A percentile compares a stretch with the other conserved stretches of the same genome.
Evolutionary conservation across 2,888 invertebrate genomes (phyloP).

Genomic region (Drosophila nigricruria): DNA sequence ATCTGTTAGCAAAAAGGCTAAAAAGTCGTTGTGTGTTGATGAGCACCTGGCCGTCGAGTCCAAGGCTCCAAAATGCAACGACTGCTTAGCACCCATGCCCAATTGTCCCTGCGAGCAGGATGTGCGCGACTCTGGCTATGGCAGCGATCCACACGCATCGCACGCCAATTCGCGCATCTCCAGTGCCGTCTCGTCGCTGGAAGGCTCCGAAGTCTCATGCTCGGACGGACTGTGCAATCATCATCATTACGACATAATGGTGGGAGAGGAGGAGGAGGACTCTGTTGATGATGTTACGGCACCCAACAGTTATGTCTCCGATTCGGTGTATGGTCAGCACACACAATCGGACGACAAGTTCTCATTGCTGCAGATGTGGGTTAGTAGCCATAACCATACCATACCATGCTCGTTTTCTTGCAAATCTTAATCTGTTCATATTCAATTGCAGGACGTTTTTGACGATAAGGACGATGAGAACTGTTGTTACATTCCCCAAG

Average conservation of each 20-base stretch:
- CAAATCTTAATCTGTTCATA: neutral
- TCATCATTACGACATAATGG: conserved; percentile 85
- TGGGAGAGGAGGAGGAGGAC: conserved; percentile 62
- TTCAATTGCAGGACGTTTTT: conserved; percentile 89
- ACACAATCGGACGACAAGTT: conserved; percentile 59
- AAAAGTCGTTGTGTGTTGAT: conserved; percentile 41
- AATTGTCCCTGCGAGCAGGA: conserved; percentile 87
- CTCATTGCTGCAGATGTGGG: conserved; percentile 74
- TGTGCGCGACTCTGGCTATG: conserved; percentile 92
- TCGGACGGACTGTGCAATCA: conserved; percentile 93
- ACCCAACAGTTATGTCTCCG: conserved; percentile 60
- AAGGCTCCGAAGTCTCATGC: conserved; percentile 95
- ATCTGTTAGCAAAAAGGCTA: conserved; percentile 52
- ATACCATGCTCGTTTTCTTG: neutral
- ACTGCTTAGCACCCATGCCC: conserved; percentile 74
- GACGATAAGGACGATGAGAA: conserved; percentile 92
- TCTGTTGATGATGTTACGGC: conserved; percentile 65
- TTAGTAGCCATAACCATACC: conserved; percentile 44
- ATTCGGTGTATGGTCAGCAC: conserved; percentile 56
- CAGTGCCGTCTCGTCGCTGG: conserved; percentile 93
- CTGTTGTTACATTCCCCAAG: conserved; percentile 92
- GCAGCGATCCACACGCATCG: conserved; percentile 88
- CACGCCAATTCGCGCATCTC: conserved; percentile 90
- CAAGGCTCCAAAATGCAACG: conserved; percentile 75
- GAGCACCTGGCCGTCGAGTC: conserved; percentile 45